phyloP scores from a whole-genome alignment of 2,888 invertebrate genomes.

The Eristalis intricaria region DNA sequence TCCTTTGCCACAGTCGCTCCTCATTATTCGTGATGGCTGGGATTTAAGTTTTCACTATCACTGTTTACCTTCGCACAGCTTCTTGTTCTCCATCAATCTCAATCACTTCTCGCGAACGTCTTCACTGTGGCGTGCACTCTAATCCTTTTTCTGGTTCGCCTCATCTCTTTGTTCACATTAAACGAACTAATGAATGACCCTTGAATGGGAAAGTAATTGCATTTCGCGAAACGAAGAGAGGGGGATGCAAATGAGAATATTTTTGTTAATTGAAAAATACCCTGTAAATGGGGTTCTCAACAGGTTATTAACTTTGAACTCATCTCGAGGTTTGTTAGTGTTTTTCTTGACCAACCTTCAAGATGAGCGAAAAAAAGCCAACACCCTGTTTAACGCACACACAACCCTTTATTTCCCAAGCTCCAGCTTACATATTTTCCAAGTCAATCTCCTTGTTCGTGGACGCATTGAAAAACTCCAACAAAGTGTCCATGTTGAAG shows the following conservation, averaged over 20 bases:
- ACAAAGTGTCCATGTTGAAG: conserved; percentile 68
- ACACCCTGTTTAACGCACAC: neutral
- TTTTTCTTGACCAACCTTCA: too few species aligned
- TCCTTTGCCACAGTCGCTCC: neutral
- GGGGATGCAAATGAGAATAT: neutral
- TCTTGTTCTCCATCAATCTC: neutral
- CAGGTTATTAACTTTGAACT: too few species aligned
- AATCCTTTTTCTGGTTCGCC: neutral
- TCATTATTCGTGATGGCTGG: too few species aligned
- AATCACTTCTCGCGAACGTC: neutral
- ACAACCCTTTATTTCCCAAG: neutral
- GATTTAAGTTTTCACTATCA: neutral
- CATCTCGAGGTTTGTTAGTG: too few species aligned
- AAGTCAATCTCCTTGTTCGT: conserved; percentile 45
- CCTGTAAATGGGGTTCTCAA: neutral
- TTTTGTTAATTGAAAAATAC: too few species aligned
- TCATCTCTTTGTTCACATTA: neutral
- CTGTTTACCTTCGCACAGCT: neutral
- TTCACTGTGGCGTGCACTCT: neutral
- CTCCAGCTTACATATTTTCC: conserved; percentile 23
- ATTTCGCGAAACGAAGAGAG: neutral
- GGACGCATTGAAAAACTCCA: conserved; percentile 60
- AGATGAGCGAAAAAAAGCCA: too few species aligned
- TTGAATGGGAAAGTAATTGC: neutral
- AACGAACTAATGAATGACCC: neutral